A percentile compares a stretch with the other conserved stretches of the same genome.
These are phyloP conservation scores for Hydraecia micacea DNA, from an alignment of 2,888 invertebrate genomes.

Conservation along the genomic window DNA sequence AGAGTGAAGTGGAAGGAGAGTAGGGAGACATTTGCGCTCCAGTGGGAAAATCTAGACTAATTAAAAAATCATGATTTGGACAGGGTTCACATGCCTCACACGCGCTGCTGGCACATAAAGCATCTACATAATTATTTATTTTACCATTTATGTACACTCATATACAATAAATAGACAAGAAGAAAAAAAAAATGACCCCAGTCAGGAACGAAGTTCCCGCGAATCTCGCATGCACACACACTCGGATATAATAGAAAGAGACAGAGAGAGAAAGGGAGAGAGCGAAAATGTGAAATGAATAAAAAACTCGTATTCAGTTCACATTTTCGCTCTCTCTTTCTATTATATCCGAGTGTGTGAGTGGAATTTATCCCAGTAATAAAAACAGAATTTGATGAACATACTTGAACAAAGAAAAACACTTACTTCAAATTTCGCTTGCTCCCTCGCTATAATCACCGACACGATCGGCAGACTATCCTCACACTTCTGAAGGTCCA, in stretches of 20 bases:
- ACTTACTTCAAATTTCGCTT: conserved; percentile 93
- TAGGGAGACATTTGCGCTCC: background rate
- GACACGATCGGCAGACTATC: conserved; percentile 93
- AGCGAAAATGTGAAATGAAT: too few species aligned
- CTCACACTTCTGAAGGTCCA: conserved; percentile 94
- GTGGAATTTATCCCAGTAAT: background rate
- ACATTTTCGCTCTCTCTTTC: too few species aligned
- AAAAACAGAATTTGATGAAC: background rate
- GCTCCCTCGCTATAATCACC: conserved; percentile 94
- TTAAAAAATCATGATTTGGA: background rate
- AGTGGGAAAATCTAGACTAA: background rate
- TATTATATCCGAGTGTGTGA: too few species aligned
- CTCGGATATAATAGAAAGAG: too few species aligned
- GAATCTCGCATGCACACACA: too few species aligned
- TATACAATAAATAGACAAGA: background rate
- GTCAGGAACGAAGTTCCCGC: too few species aligned
- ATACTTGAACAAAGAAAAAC: background rate
- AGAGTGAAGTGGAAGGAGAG: background rate
- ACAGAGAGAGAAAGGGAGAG: too few species aligned
- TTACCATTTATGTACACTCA: background rate
- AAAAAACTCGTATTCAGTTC: too few species aligned
- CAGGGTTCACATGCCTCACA: background rate
- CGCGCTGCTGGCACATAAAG: background rate
- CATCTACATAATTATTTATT: background rate
- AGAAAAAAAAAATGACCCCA: background rate